Percentiles rank a stretch among this genome's conserved stretches.
These are phyloP conservation scores for Plusia festucae DNA, from an alignment of 2,888 invertebrate species.

Conservation along the genomic window DNA sequence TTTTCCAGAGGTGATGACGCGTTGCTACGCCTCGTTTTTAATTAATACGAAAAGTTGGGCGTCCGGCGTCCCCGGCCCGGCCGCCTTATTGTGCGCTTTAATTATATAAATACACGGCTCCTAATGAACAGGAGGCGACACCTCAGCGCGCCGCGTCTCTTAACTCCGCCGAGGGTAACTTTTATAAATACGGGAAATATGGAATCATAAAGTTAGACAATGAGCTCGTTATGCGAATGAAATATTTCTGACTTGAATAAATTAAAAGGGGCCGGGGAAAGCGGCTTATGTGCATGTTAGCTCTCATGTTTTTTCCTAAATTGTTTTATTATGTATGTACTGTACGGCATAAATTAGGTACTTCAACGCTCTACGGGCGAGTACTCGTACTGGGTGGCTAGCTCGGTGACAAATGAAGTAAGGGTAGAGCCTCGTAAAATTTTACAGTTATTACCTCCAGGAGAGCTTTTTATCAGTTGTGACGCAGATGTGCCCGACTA, in stretches of 20 bases:
- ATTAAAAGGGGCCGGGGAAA: slow-evolving; percentile 65
- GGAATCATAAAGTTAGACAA: slow-evolving; percentile 77
- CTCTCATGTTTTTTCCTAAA: slow-evolving; percentile 36
- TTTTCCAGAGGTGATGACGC: slow-evolving; percentile 69
- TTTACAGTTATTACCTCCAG: slow-evolving; percentile 41
- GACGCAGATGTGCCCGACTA: slow-evolving; percentile 32
- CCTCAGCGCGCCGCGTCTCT: slow-evolving; percentile 63
- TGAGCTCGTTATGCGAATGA: slow-evolving; percentile 74
- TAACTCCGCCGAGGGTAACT: slow-evolving; percentile 65
- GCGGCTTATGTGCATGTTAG: slow-evolving; percentile 42
- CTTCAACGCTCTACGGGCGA: slow-evolving; percentile 25
- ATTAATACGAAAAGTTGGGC: slow-evolving; percentile 80
- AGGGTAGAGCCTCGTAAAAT: slow-evolving; percentile 19
- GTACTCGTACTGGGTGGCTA: not conserved
- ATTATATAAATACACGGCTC: slow-evolving; percentile 67
- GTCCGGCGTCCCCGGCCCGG: slow-evolving; percentile 47
- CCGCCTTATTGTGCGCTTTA: slow-evolving; percentile 71
- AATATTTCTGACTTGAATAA: slow-evolving; percentile 74
- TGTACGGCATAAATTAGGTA: slow-evolving; percentile 25
- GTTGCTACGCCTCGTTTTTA: slow-evolving; percentile 71
- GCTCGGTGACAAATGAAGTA: slow-evolving; percentile 3
- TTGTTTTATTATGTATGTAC: slow-evolving; percentile 49
- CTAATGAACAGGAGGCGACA: slow-evolving; percentile 73
- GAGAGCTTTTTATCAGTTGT: slow-evolving; percentile 36
- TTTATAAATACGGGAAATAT: slow-evolving; percentile 79